Conservation (phyloP, 1,140 invertebrate genomes). For the Tetraneura akinire region DNA sequence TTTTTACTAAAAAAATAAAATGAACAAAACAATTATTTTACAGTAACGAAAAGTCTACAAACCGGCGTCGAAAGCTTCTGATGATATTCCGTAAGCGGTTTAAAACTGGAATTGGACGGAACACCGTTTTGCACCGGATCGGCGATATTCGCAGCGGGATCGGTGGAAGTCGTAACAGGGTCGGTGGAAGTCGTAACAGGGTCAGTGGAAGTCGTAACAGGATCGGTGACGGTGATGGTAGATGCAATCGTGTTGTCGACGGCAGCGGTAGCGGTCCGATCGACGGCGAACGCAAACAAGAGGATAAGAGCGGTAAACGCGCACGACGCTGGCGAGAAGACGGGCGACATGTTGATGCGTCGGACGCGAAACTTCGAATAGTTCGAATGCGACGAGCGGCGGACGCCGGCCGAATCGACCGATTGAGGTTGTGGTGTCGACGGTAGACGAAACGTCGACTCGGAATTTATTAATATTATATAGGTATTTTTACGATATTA, state of each 20-base stretch:
- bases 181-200: not conserved
- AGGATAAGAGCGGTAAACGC: not conserved
- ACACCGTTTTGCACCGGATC: too few relatives aligned
- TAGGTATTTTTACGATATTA: too few relatives aligned
- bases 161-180: not conserved
- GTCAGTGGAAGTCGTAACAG: too few relatives aligned
- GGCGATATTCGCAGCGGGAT: not conserved
- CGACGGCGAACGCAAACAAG: not conserved
- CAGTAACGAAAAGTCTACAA: not conserved
- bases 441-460: constrained; percentile 19
- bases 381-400: not conserved
- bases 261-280: not conserved
- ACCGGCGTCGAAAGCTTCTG: not conserved
- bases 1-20: too few relatives aligned
- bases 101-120: not conserved
- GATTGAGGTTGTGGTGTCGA: not conserved
- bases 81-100: not conserved
- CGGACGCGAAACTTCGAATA: constrained; percentile 22
- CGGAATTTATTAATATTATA: not conserved
- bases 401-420: not conserved
- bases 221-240: too few relatives aligned
- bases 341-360: constrained; percentile 18
- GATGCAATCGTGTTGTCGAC: not conserved
- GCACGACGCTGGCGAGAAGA: not conserved
- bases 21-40: too few relatives aligned